A percentile compares a stretch with the other conserved stretches of the same genome.
Conservation (phyloP, 2,797 vertebrate genomes). For the Sebastes alutus region DNA sequence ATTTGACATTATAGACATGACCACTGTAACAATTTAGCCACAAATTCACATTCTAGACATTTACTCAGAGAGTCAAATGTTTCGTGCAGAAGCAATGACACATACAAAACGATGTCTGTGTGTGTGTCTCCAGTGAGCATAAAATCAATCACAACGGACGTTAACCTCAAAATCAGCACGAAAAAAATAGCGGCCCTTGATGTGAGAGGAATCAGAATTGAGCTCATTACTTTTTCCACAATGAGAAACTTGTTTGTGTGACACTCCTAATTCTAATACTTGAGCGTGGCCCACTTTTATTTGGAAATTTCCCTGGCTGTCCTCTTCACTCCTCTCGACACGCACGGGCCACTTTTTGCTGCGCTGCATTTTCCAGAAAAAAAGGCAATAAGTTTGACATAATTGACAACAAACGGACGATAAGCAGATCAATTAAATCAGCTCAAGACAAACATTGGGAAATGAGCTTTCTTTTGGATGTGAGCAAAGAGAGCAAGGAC, state of each 20-base stretch:
- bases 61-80: slow-evolving; percentile 9
- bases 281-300: slow-evolving; percentile 67
- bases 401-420: slow-evolving; percentile 65
- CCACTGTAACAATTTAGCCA: no score
- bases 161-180: slow-evolving; percentile 50
- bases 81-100: slow-evolving; percentile 18
- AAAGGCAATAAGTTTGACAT: slow-evolving; percentile 45
- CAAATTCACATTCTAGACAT: no score
- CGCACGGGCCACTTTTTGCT: slow-evolving; percentile 8
- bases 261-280: slow-evolving; percentile 67
- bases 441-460: slow-evolving; percentile 53
- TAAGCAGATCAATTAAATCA: slow-evolving; percentile 61
- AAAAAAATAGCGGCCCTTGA: slow-evolving; percentile 44
- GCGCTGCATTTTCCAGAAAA: slow-evolving; percentile 62
- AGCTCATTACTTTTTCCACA: slow-evolving; percentile 78
- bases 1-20: no score
- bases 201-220: slow-evolving; percentile 57
- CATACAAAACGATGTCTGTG: neutral
- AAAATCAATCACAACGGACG: slow-evolving; percentile 45
- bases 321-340: slow-evolving; percentile 44
- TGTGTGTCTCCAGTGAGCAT: neutral
- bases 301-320: slow-evolving; percentile 75
- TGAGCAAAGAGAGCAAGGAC: neutral
- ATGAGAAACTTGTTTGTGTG: slow-evolving; percentile 75
- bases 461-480: slow-evolving; percentile 27